Percentiles rank a stretch among this genome's conserved stretches.
Evolutionary conservation across 2,797 vertebrate genomes (phyloP).

Genomic region (Sebastiscus albofasciatus): DNA sequence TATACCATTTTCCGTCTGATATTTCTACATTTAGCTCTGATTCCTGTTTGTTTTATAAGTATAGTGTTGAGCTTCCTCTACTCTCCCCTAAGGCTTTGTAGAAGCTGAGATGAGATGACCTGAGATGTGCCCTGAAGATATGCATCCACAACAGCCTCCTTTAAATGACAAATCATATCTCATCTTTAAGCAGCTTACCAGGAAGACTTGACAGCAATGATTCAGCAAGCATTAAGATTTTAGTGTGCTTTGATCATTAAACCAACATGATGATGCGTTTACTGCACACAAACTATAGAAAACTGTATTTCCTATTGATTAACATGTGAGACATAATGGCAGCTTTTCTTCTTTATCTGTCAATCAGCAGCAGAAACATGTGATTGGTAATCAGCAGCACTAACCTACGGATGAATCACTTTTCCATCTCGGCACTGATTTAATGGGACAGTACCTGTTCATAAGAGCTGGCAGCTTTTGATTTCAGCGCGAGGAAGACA

Average conservation of each 20-base stretch:
- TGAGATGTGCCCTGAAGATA: background rate
- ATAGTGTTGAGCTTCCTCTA: background rate
- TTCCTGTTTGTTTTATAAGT: background rate
- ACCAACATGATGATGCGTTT: background rate
- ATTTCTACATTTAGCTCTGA: background rate
- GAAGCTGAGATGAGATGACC: background rate
- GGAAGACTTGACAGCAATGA: background rate
- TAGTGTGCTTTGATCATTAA: background rate
- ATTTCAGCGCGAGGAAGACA: conserved; percentile 28
- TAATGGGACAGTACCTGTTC: conserved; percentile 42
- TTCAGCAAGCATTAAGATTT: background rate
- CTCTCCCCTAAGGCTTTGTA: background rate
- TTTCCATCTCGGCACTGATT: conserved; percentile 21
- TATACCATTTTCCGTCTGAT: background rate
- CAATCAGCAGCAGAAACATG: conserved; percentile 22
- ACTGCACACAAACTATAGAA: background rate
- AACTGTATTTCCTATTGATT: background rate
- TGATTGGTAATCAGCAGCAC: conserved; percentile 43
- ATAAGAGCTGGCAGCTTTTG: conserved; percentile 40
- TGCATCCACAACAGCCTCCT: background rate
- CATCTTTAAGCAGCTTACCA: background rate
- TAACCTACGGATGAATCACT: conserved; percentile 8
- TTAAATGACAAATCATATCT: background rate
- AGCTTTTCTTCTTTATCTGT: conserved; percentile 7
- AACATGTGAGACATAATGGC: background rate